Percentiles rank a stretch among this genome's conserved stretches.
These are phyloP conservation scores for Holcopasites calliopsidis DNA, from an alignment of 1,140 invertebrate species.

Conservation along the genomic window DNA sequence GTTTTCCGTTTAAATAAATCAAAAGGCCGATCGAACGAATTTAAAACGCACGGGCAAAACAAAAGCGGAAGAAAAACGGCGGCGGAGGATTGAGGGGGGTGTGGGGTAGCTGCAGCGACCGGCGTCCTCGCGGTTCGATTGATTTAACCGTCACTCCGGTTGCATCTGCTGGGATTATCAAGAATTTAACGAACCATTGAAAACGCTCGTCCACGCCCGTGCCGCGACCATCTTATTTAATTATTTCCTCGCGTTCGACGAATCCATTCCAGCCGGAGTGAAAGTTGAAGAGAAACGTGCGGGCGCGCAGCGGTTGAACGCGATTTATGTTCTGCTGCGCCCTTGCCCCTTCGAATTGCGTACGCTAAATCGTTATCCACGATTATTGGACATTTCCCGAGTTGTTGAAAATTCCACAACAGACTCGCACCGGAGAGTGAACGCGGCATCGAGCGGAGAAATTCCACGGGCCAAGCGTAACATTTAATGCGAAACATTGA, in stretches of 20 bases:
- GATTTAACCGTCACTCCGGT: constrained; percentile 31
- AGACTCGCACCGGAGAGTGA: too few species aligned
- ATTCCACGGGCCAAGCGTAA: neutral
- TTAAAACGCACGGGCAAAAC: neutral
- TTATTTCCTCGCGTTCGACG: constrained; percentile 16
- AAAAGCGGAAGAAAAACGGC: neutral
- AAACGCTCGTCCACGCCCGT: constrained; percentile 8
- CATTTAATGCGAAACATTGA: neutral
- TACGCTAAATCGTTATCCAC: too few species aligned
- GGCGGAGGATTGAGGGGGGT: neutral
- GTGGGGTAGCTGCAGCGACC: too few species aligned
- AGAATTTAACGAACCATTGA: constrained; percentile 43
- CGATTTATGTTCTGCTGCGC: neutral
- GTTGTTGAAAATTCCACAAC: too few species aligned
- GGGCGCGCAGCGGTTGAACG: neutral
- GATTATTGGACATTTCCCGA: too few species aligned
- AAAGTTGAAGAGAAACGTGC: neutral
- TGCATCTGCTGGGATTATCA: constrained; percentile 30
- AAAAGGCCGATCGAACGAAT: constrained; percentile 14
- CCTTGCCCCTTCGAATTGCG: too few species aligned
- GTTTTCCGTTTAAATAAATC: constrained; percentile 46
- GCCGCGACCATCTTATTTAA: constrained; percentile 17
- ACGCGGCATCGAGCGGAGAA: too few species aligned
- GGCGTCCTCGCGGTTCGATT: neutral
- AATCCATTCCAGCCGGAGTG: neutral